Base-by-base conservation (phyloP, 2,888 invertebrate species). In the Diploptera punctata region DNA sequence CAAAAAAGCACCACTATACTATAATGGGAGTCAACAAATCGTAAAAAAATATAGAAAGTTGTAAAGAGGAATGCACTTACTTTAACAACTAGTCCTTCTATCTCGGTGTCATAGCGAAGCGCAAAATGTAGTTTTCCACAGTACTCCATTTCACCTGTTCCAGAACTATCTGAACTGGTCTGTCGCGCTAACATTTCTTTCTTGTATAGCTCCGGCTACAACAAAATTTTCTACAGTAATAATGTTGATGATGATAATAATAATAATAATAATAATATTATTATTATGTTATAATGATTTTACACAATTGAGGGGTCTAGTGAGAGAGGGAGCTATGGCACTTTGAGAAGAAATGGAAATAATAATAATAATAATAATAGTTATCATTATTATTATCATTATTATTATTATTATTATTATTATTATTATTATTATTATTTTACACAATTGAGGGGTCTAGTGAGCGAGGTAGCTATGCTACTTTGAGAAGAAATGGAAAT, bases 41-140 rank as follows among this genome's bases (percentile, higher is more conserved):
- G 9, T 38, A 38, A 7, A n/a, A n/a, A n/a, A n/a, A n/a, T n/a
- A n/a, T n/a, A n/a, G n/a, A n/a, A n/a, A n/a, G n/a, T 13, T 38
- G 13, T 13, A 38, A 49, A 13, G 21, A 13, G 9, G 24, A 3
- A 7, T 54, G 54, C 18, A 7, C n/a, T 65, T 62, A 94, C 92
- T 87, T 91, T 92, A 1, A 94, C 92, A 54, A 93, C 88, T 1
- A 95, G 87, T 5, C 91, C 92, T 78, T 94, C 92, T 24, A 93
- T 90, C 78, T 94, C 93, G 76, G 90, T 90, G 79, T 93, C 93
- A 81, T 94, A 95, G 70, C 91, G 87, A 13, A 95, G 85, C 2
- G 93, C 90, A 80, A 95, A 95, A 79, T 92, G 92, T 67, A 95
- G 86, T 80, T 93, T 93, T 10, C 95, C 94, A 72, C 90, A 91